These are phyloP conservation scores for Drosophila fulvimacula DNA, from an alignment of 2,888 invertebrate genomes.

Conservation along the genomic window DNA sequence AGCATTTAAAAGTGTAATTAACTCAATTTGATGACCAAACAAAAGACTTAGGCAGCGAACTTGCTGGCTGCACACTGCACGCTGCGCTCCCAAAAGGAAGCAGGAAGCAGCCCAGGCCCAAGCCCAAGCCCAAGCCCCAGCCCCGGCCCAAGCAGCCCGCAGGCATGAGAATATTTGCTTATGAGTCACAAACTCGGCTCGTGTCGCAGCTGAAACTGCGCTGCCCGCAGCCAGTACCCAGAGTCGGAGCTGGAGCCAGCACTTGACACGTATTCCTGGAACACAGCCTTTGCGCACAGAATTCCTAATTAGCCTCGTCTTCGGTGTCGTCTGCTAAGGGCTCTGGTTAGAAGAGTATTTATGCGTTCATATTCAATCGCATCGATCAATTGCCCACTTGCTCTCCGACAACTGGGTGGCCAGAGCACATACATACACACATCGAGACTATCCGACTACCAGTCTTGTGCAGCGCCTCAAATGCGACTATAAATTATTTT, in stretches of 20 bases:
- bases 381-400: constrained; percentile 66
- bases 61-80: constrained; percentile 31
- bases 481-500: constrained; percentile 74
- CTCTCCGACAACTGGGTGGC: constrained; percentile 57
- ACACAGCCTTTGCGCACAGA: constrained; percentile 60
- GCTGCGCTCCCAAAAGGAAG: constrained; percentile 61
- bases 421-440: constrained; percentile 9
- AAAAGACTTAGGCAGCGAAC: constrained; percentile 81
- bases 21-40: constrained; percentile 71
- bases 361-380: constrained; percentile 66
- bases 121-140: too few relatives aligned
- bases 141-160: constrained; percentile 37
- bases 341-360: constrained; percentile 54
- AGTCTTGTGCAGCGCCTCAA: constrained; percentile 61
- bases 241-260: constrained; percentile 28
- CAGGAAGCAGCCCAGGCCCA: constrained; percentile 64
- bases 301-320: constrained; percentile 63
- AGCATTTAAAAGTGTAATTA: constrained; percentile 79
- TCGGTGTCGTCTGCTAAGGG: constrained; percentile 29
- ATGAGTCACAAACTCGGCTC: constrained; percentile 66
- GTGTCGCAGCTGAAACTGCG: constrained; percentile 37
- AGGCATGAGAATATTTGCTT: constrained; percentile 69
- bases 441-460: constrained; percentile 40
- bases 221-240: not conserved
- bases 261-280: constrained; percentile 78